A percentile compares a stretch with the other conserved stretches of the same genome.
Conservation (phyloP, 2,113 vertebrate species). For the Zosterops hypoxanthus region DNA sequence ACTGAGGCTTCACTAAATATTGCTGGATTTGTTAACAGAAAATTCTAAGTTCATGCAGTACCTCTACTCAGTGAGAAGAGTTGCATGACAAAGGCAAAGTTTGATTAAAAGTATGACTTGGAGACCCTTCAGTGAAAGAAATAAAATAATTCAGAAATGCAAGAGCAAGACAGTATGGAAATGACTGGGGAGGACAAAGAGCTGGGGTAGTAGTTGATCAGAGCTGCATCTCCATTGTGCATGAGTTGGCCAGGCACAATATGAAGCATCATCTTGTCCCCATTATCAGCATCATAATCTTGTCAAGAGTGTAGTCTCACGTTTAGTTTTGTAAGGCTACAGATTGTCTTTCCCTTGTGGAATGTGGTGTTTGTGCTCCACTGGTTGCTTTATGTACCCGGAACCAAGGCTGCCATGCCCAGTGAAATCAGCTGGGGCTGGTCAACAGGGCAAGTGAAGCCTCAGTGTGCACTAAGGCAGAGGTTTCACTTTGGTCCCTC, state of each 20-base stretch:
- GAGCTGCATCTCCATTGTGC: background rate
- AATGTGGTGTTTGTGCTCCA: background rate
- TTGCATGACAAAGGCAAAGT: background rate
- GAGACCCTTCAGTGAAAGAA: background rate
- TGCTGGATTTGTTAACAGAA: background rate
- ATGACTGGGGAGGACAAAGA: background rate
- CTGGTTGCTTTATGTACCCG: background rate
- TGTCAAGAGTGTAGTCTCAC: background rate
- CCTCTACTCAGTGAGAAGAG: background rate
- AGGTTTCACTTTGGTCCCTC: background rate
- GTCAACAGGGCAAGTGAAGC: background rate
- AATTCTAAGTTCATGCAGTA: background rate
- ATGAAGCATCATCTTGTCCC: background rate
- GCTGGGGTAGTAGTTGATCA: background rate
- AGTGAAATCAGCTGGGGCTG: background rate
- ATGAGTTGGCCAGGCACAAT: background rate
- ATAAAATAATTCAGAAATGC: background rate
- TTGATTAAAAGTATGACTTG: background rate
- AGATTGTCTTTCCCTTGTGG: background rate
- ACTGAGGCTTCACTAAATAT: background rate
- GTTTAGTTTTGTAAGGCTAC: background rate
- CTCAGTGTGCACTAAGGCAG: background rate
- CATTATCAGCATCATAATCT: fast-evolving
- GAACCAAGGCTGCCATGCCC: background rate
- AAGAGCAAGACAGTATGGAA: background rate